Evolutionary conservation across 2,888 invertebrate species (phyloP).

Genomic region (Drosophila yooni): DNA sequence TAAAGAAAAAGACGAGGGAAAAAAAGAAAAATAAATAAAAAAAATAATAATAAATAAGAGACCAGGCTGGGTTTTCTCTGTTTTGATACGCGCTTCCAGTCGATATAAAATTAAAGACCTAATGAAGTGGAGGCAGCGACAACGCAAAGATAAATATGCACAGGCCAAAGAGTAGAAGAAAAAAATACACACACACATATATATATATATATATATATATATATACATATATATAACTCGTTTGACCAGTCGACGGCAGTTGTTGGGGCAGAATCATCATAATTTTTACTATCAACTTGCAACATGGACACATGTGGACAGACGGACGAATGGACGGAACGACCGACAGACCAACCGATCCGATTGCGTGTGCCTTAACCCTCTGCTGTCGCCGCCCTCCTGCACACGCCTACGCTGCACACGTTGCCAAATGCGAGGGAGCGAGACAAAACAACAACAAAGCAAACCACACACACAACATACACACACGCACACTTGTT

Average conservation of each 20-base stretch:
- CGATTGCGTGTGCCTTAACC: conserved; percentile 73
- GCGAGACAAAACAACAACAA: conserved; percentile 82
- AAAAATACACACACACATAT: conserved; percentile 8
- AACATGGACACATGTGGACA: conserved; percentile 73
- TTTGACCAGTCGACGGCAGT: conserved; percentile 71
- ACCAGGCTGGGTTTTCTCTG: conserved; percentile 66
- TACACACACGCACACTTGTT: conserved; percentile 25
- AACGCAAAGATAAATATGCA: conserved; percentile 78
- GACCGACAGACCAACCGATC: conserved; percentile 33
- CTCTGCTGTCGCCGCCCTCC: conserved; percentile 28
- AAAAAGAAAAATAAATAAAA: conserved; percentile 1
- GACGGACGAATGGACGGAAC: conserved; percentile 10
- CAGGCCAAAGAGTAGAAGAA: conserved; percentile 43
- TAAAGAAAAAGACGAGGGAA: background rate
- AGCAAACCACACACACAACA: conserved; percentile 42
- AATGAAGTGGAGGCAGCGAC: conserved; percentile 80
- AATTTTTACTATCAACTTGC: conserved; percentile 82
- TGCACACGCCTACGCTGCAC: conserved; percentile 58
- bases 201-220: conserved; percentile 32
- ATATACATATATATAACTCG: conserved; percentile 53
- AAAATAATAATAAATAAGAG: conserved; percentile 21
- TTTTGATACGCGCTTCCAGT: conserved; percentile 75
- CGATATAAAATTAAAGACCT: conserved; percentile 80
- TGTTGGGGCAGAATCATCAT: conserved; percentile 79
- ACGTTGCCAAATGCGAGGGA: conserved; percentile 42